Evolutionary conservation across 2,888 invertebrate genomes (phyloP).

Genomic region (Eupithecia vulgata): DNA sequence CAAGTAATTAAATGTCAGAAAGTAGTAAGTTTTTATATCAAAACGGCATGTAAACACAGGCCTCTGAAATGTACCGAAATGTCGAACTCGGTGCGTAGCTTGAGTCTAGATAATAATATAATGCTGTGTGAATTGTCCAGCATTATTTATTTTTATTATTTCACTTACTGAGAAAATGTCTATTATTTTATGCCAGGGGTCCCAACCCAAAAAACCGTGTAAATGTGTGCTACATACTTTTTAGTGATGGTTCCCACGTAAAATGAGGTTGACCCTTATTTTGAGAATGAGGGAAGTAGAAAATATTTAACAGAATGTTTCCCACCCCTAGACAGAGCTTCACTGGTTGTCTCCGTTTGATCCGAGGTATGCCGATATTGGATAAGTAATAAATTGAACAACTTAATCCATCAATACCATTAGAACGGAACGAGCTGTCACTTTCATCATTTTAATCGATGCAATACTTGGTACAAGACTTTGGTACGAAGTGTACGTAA

Average conservation of each 20-base stretch:
- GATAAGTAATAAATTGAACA: slow-evolving; percentile 27
- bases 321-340: slow-evolving; percentile 8
- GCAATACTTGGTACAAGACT: background rate
- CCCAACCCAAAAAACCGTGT: too few species aligned
- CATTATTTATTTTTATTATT: too few species aligned
- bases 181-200: too few species aligned
- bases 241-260: too few species aligned
- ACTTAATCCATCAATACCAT: slow-evolving; percentile 21
- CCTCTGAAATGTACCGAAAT: too few species aligned
- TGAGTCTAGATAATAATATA: too few species aligned
- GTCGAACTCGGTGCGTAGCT: too few species aligned
- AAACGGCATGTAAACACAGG: too few species aligned
- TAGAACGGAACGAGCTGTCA: background rate
- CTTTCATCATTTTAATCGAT: background rate
- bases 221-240: too few species aligned
- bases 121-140: too few species aligned
- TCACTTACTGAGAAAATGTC: too few species aligned
- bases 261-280: background rate
- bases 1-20: background rate
- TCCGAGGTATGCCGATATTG: slow-evolving; percentile 26
- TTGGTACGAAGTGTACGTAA: background rate
- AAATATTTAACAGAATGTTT: background rate
- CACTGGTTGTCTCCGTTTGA: slow-evolving; percentile 18
- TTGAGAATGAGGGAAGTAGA: background rate
- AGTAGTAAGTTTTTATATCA: background rate